phyloP scores from a whole-genome alignment of 2,888 invertebrate species.

The Chrysotoxum bicinctum region DNA sequence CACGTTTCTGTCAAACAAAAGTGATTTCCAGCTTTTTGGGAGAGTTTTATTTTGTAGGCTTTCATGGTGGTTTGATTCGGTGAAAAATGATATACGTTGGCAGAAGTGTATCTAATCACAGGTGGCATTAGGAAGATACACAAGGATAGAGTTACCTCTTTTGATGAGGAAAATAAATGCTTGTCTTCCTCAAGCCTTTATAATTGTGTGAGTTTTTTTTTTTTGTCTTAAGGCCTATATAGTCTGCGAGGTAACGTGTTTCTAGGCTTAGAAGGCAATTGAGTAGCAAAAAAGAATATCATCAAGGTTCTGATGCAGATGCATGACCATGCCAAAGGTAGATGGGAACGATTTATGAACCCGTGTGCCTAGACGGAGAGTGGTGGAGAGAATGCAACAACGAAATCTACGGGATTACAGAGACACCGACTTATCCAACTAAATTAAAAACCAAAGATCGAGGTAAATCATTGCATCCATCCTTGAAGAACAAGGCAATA shows the following conservation, averaged over 20 bases:
- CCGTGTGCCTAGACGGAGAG: too few species aligned
- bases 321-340: too few species aligned
- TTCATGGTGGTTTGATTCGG: conserved; percentile 42
- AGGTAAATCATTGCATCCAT: too few species aligned
- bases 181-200: not conserved
- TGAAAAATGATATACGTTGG: conserved; percentile 1
- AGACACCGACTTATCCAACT: too few species aligned
- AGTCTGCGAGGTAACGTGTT: not conserved
- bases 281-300: too few species aligned
- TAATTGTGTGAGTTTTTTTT: not conserved
- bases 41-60: conserved; percentile 39
- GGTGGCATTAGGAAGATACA: conserved; percentile 21
- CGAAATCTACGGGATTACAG: too few species aligned
- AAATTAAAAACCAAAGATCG: too few species aligned
- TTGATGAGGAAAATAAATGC: not conserved
- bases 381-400: too few species aligned
- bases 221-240: not conserved
- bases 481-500: too few species aligned
- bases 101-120: conserved; percentile 22
- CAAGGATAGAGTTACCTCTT: not conserved
- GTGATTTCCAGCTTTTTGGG: conserved; percentile 50
- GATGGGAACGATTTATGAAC: too few species aligned
- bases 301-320: too few species aligned
- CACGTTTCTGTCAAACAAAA: conserved; percentile 61
- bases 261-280: too few species aligned